These are phyloP conservation scores for Caenorhabditis sp. DNA, from an alignment of 2,888 invertebrate genomes.

Conservation along the genomic window DNA sequence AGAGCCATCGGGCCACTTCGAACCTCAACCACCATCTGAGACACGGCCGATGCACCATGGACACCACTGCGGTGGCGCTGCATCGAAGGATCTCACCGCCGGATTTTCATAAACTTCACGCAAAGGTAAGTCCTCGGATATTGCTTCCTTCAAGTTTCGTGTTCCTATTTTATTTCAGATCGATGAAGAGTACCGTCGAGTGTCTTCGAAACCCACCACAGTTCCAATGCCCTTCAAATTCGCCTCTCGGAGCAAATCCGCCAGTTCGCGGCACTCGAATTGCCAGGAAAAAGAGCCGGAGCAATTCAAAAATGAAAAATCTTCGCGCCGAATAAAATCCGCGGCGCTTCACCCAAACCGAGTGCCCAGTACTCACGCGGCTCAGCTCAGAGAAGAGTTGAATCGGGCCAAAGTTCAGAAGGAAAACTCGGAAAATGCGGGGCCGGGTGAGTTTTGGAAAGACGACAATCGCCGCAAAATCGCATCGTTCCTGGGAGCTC, in stretches of 20 bases:
- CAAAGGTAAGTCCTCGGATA: constrained; percentile 36
- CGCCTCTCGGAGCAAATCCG: constrained; percentile 21
- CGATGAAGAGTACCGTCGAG: constrained; percentile 10
- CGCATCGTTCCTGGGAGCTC: constrained; percentile 35
- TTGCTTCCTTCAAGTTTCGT: too few relatives aligned
- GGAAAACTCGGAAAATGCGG: constrained; percentile 2
- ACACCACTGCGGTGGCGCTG: background rate
- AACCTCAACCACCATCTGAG: constrained; percentile 32
- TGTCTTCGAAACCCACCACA: constrained; percentile 39
- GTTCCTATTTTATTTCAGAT: constrained; percentile 43
- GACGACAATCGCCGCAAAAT: constrained; percentile 46
- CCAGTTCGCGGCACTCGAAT: constrained; percentile 24
- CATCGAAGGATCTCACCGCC: constrained; percentile 43
- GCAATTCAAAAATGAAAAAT: constrained; percentile 6
- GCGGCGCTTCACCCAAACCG: background rate
- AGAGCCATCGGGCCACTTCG: constrained; percentile 41
- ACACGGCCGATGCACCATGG: constrained; percentile 38
- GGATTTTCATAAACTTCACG: constrained; percentile 51
- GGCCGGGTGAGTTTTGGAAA: constrained; percentile 24
- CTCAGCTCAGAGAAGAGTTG: constrained; percentile 43
- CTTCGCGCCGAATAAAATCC: background rate
- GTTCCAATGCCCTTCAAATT: constrained; percentile 51
- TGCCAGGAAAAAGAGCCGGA: constrained; percentile 36
- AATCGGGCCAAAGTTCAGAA: constrained; percentile 22
- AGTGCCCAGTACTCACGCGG: constrained; percentile 35